Conservation (phyloP, 1,140 invertebrate genomes). For the Lordiphosa clarofinis region DNA sequence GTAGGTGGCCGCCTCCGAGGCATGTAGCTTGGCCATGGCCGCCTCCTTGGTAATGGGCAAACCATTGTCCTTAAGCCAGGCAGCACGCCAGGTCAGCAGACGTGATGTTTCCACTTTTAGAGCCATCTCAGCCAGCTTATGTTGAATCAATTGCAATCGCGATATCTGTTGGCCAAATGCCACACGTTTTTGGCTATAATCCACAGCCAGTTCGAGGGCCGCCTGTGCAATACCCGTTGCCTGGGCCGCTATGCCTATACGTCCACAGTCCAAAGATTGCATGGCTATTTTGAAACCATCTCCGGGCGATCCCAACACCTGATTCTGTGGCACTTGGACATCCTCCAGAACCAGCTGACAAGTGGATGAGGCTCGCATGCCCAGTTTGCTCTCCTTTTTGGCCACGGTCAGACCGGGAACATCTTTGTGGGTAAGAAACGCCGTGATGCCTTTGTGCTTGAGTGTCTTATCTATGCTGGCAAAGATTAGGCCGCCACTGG, state of each 20-base stretch:
- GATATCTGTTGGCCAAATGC: conserved; percentile 93
- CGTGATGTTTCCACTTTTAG: conserved; percentile 89
- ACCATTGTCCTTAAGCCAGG: conserved; percentile 92
- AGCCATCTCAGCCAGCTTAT: conserved; percentile 96
- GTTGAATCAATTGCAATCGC: conserved; percentile 93
- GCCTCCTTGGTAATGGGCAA: conserved; percentile 94
- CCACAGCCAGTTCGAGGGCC: conserved; percentile 94
- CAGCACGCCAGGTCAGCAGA: conserved; percentile 94
- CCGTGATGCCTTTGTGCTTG: conserved; percentile 95
- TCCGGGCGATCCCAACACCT: conserved; percentile 88
- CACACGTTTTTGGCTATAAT: conserved; percentile 93
- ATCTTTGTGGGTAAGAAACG: conserved; percentile 92
- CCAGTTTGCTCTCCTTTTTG: conserved; percentile 97
- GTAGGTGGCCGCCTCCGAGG: conserved; percentile 95
- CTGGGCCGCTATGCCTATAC: conserved; percentile 94
- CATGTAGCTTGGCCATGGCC: conserved; percentile 96
- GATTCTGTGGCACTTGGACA: conserved; percentile 88
- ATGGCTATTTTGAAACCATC: conserved; percentile 98
- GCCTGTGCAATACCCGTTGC: conserved; percentile 95
- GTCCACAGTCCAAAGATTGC: conserved; percentile 91
- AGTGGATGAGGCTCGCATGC: conserved; percentile 95
- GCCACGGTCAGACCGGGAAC: conserved; percentile 87
- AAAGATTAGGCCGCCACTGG: conserved; percentile 91
- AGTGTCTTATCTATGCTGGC: conserved; percentile 94
- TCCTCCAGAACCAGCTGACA: conserved; percentile 96